A percentile compares a stretch with the other conserved stretches of the same genome.
Evolutionary conservation across 2,113 vertebrate genomes (phyloP).

Genomic region (Hippocampus comes): DNA sequence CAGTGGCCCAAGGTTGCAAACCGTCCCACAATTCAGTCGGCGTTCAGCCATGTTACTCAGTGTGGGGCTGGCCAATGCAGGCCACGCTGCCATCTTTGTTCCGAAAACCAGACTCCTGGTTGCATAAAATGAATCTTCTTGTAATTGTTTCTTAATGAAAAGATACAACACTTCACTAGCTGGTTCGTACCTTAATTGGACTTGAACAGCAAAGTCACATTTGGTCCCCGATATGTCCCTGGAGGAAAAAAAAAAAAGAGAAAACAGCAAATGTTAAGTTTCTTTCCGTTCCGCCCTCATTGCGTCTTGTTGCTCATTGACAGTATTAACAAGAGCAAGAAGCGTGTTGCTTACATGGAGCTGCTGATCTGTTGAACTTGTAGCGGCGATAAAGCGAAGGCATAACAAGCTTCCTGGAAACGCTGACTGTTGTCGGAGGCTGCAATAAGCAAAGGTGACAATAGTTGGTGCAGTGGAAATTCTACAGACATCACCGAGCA

Average conservation of each 20-base stretch:
- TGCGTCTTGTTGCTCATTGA: not conserved
- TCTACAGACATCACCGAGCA: not conserved
- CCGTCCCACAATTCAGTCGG: no score
- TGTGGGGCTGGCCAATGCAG: no score
- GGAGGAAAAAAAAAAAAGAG: constrained; percentile 28
- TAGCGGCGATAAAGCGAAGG: constrained; percentile 94
- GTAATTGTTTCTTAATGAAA: not conserved
- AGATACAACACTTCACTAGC: not conserved
- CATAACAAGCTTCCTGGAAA: constrained; percentile 98
- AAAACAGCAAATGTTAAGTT: not conserved
- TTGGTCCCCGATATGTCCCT: constrained; percentile 99
- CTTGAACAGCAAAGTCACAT: constrained; percentile 98
- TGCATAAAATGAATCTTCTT: not conserved
- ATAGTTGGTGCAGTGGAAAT: constrained; percentile 3
- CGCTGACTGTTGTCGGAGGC: constrained; percentile 95
- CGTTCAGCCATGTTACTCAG: no score
- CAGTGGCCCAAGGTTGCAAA: no score
- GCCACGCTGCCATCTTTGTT: no score
- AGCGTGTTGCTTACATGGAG: constrained; percentile 84
- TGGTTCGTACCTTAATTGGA: constrained; percentile 87
- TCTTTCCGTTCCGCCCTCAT: not conserved
- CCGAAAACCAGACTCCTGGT: not conserved
- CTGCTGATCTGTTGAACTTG: constrained; percentile 99
- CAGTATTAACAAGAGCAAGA: not conserved
- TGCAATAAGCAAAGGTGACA: constrained; percentile 48